A percentile compares a stretch with the other conserved stretches of the same genome.
Conservation (phyloP, 1,140 invertebrate species). For the Antheraea pernyi region DNA sequence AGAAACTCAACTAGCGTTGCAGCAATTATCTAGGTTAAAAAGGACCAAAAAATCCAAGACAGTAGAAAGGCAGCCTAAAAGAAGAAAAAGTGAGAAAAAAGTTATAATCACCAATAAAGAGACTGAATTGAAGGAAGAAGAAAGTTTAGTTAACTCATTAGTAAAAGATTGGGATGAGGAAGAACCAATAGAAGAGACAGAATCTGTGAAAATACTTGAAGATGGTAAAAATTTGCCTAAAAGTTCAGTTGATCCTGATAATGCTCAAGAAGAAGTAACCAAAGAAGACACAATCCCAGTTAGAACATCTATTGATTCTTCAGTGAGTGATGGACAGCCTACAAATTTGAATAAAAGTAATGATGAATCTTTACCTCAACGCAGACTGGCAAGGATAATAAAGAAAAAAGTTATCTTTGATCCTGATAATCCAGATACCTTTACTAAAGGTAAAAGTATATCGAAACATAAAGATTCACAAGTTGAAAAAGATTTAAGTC, state of each 20-base stretch:
- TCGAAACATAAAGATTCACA: slow-evolving; percentile 48
- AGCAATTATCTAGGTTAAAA: slow-evolving; percentile 51
- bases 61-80: slow-evolving; percentile 18
- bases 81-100: slow-evolving; percentile 19
- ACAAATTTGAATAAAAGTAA: slow-evolving; percentile 42
- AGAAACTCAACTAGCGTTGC: slow-evolving; percentile 53
- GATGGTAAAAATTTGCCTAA: slow-evolving; percentile 21
- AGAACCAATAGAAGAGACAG: slow-evolving; percentile 40
- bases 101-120: slow-evolving; percentile 13
- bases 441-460: slow-evolving; percentile 57
- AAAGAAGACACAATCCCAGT: slow-evolving; percentile 32
- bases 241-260: slow-evolving; percentile 11
- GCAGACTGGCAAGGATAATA: slow-evolving; percentile 79
- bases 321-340: slow-evolving; percentile 39
- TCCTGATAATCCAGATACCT: slow-evolving; percentile 82
- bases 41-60: slow-evolving; percentile 20
- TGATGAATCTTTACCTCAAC: slow-evolving; percentile 52
- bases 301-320: slow-evolving; percentile 42
- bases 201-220: slow-evolving; percentile 29
- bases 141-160: slow-evolving; percentile 61
- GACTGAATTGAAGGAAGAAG: slow-evolving; percentile 22
- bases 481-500: slow-evolving; percentile 40
- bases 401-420: slow-evolving; percentile 86
- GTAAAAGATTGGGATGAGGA: slow-evolving; percentile 74
- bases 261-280: slow-evolving; percentile 20